Evolutionary conservation across 2,888 invertebrate species (phyloP), one percentile per base, ranked within the genome.

Genomic region (Synergus gifuensis): DNA sequence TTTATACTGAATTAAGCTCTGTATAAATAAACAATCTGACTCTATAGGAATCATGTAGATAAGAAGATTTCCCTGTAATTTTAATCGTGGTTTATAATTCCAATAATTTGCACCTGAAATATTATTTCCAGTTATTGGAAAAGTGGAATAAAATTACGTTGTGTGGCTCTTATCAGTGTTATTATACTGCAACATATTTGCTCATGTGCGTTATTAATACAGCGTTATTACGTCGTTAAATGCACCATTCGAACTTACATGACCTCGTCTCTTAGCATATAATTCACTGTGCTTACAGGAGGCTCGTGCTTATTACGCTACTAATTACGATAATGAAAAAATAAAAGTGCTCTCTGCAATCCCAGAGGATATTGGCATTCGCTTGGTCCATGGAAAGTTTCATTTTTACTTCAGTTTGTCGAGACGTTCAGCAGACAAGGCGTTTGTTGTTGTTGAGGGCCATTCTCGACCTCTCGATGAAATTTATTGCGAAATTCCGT

Each of bases 211-310:
- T n/a, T 69, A 28, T 69, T 69, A 69, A 69, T 69, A 69, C 28
- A 69, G 28, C 49, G 36, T 69, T 69, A 69, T 69, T 69, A 69
- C 49, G 69, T 69, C 28, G 69, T 69, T 69, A 69, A 69, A 49
- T 69, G 69, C 49, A 66, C 49, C 69, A 69, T 69, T 69, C 69
- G 49, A 69, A 69, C 69, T 69, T 46, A 49, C n/a, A 4, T 49
- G 69, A 69, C 69, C 69, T 69, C 69, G 69, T 28, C 16, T 69
- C 36, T 28, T 69, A 49, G 69, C 49, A 22, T 69, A 69, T 69
- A 69, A 69, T 69, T 69, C 69, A 69, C 28, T 49, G 49, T 69
- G 49, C 69, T 69, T 69, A 46, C 67, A 22, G 67, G 67, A 49
- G 7, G 46, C 11, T 49, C 36, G 49, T 69, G 49, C 36, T 69